Evolutionary conservation across 2,113 vertebrate species (phyloP), one percentile per base, ranked within the genome.

Genomic region (Pelvicachromis taeniatus): DNA sequence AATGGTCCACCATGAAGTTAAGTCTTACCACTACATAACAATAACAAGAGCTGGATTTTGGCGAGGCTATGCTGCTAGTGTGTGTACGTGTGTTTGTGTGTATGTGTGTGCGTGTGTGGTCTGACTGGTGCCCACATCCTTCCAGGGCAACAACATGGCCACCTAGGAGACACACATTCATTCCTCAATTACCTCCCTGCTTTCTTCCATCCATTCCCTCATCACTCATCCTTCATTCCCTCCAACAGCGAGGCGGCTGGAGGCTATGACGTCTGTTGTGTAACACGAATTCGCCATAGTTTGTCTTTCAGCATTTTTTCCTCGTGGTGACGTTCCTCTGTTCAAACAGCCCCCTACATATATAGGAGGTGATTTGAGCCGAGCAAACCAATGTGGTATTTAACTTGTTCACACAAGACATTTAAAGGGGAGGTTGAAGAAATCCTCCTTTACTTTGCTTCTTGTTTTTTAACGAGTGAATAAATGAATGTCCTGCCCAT

Each of bases 51-150:
- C 79, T 45, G 81, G 45, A 85, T 77, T 48, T 82, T 65, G 75
- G 42, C n/a, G 14, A 77, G 89, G 79, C 87, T 87, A 80, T 82
- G 48, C 21, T 85, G 12, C 68, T 17, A 11, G 81, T 81, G 70
- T 55, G 55, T 79, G 50, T 52, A 13, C 77, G 73, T 80, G 12
- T 85, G 4, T 56, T 26, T 83, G 12, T 89, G 40, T 86, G 65
- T 87, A 53, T 78, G 81, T 83, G 55, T 73, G 13, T 87, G 90
- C 78, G 87, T 77, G 92, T 95, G 94, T 93, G 94, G 94, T 92
- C 92, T 92, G 84, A 90, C 87, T 88, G 19, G 78, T 87, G 84
- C 86, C 94, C 92, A 94, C 93, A 94, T 94, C 92, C 92, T 90
- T 85, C 89, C 91, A 88, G 53, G 65, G 81, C 82, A 86, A 77